phyloP scores from a whole-genome alignment of 2,113 vertebrate species.

The Atrichornis clamosus region DNA sequence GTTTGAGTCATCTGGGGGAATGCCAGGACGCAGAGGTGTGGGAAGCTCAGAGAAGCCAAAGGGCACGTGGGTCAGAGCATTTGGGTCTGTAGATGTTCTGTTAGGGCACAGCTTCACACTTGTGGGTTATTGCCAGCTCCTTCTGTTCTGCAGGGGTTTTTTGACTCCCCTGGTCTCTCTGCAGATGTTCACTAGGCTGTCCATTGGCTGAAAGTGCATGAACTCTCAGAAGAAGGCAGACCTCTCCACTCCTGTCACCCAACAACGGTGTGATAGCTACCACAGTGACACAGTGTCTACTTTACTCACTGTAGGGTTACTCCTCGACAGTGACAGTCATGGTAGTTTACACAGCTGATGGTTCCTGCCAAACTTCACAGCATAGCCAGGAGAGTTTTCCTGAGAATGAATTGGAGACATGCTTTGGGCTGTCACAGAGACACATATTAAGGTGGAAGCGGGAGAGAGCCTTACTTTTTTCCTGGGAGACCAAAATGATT shows the following conservation, averaged over 20 bases:
- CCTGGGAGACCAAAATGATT: background rate
- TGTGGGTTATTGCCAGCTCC: background rate
- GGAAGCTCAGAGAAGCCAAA: background rate
- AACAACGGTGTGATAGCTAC: background rate
- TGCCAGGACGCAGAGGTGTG: background rate
- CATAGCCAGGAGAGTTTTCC: background rate
- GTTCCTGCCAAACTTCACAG: background rate
- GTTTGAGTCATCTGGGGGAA: background rate
- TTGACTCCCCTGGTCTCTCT: background rate
- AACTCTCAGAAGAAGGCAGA: background rate
- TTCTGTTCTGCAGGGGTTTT: background rate
- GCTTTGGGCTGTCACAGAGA: background rate
- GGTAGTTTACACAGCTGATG: accelerated
- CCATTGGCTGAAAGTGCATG: background rate
- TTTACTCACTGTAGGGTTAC: background rate
- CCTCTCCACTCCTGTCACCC: background rate
- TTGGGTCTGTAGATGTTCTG: background rate
- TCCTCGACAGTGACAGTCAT: accelerated
- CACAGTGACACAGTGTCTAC: background rate
- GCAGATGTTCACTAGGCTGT: accelerated
- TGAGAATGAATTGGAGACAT: background rate
- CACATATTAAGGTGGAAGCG: accelerated
- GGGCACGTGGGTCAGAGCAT: accelerated
- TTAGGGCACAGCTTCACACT: background rate
- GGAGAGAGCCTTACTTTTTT: background rate